These are phyloP conservation scores for Silurus lanzhouensis DNA, from an alignment of 2,797 vertebrate species.

Conservation along the genomic window DNA sequence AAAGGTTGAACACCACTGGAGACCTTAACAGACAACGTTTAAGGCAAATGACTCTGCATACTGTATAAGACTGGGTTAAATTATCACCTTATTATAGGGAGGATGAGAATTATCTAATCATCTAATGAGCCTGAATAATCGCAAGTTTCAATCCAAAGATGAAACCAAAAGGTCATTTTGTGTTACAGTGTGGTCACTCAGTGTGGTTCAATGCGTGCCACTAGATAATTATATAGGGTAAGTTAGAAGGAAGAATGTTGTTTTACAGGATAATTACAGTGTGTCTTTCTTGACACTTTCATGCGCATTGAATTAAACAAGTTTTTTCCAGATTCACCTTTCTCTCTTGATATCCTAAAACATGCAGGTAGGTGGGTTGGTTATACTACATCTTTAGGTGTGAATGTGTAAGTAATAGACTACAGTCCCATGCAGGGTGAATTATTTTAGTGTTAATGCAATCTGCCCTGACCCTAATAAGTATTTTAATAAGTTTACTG, in stretches of 20 bases:
- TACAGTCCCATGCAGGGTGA: not conserved
- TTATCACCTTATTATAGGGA: slow-evolving; percentile 73
- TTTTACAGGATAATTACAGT: not conserved
- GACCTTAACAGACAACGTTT: slow-evolving; percentile 77
- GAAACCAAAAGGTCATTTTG: slow-evolving; percentile 60
- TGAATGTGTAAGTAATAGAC: not conserved
- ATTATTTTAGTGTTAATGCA: not conserved
- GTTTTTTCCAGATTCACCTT: not conserved
- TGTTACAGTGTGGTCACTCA: slow-evolving; percentile 36
- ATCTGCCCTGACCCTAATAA: not conserved
- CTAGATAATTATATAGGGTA: slow-evolving; percentile 1
- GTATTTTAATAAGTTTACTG: not conserved
- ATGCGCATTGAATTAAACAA: not conserved
- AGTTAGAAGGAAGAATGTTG: not conserved
- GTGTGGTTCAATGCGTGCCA: not conserved
- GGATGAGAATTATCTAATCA: slow-evolving; percentile 54
- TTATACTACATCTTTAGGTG: not conserved
- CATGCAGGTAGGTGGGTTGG: not conserved
- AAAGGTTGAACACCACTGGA: slow-evolving; percentile 73
- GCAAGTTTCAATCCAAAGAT: slow-evolving; percentile 69
- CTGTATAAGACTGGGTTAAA: slow-evolving; percentile 69
- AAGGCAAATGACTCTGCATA: slow-evolving; percentile 76
- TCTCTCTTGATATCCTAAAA: no score
- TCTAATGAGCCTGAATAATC: slow-evolving; percentile 75
- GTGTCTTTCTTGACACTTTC: not conserved